Base-by-base conservation (phyloP, 2,797 vertebrate genomes). In the Rousettus madagascariensis region DNA sequence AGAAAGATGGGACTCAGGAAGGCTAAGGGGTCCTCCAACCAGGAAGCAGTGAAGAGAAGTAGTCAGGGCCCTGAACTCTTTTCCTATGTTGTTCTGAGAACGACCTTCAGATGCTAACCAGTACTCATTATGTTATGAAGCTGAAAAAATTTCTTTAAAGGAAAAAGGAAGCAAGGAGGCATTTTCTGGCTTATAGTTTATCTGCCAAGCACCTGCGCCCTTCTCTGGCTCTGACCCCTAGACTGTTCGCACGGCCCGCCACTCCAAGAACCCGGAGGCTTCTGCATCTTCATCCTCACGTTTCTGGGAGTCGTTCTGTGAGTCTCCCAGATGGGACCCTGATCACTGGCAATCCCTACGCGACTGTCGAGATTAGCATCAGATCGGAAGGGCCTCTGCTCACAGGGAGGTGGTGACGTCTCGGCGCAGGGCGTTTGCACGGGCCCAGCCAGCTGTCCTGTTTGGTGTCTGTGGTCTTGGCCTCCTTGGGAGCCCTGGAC, bases 401-500 rank as follows among this genome's bases (percentile, higher is more conserved):
- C 43, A 5, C 22, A 19, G 26, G 57, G 28, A 68, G 26, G 30
- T 0, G 61, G 30, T 61, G 91, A 74, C 94, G 51, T 59, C 36
- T 49, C 49, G 26, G 74, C 36, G 3, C 22, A 89, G 95, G 86
- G 87, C 95, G 74, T 80, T 78, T 87, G 49, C 94, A 72, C 55
- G 91, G 57, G 19, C 28, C 9, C 20, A 11, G 6, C 38, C 26
- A 28, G 30, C 30, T 79, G 68, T 28, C 51, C 55, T 77, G 38
- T 95, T 38, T 68, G 95, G 94, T 90, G 68, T 17, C 91, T 72
- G 61, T 38, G 79, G 95, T 93, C 61, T 63, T 95, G 97, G 95
- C 92, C 94, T 96, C 97, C 95, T 94, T 90, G 63, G 55, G 75
- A 91, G 80, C 95, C 59, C 22, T 68, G 95, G 93, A 80, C 95